Evolutionary conservation across 2,888 invertebrate genomes (phyloP).

Genomic region (Sialis lutaria): DNA sequence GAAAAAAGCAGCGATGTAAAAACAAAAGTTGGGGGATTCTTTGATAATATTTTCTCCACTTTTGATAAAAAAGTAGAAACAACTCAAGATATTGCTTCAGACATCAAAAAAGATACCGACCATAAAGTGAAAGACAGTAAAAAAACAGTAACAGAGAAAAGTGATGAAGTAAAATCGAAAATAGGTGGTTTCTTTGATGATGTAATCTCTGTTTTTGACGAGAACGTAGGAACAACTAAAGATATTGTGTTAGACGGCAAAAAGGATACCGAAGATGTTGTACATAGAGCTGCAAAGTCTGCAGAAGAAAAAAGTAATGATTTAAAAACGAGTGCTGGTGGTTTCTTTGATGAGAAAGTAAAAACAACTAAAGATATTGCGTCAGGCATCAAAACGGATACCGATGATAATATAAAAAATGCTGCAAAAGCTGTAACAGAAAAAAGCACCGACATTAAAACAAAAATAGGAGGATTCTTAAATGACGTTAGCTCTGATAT

Average conservation of each 20-base stretch:
- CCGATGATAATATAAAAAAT: not conserved
- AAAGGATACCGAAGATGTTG: no score
- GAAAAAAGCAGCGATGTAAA: not conserved
- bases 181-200: conserved; percentile 9
- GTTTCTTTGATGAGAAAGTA: conserved; percentile 11
- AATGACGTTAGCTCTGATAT: no score
- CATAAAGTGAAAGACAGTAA: not conserved
- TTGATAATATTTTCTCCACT: not conserved
- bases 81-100: conserved; percentile 6
- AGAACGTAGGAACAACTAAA: conserved; percentile 10
- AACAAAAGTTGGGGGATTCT: not conserved
- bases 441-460: no score
- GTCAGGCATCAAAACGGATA: not conserved
- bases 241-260: conserved; percentile 1
- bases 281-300: no score
- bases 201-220: conserved; percentile 9
- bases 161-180: conserved; percentile 9
- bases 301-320: no score
- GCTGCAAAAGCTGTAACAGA: not conserved
- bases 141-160: conserved; percentile 8
- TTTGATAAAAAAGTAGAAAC: not conserved
- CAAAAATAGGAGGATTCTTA: no score
- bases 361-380: conserved; percentile 3
- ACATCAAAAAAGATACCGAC: conserved; percentile 1
- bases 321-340: conserved; percentile 12